These are phyloP conservation scores for Lethrus apterus DNA, from an alignment of 1,140 invertebrate species.

Conservation along the genomic window DNA sequence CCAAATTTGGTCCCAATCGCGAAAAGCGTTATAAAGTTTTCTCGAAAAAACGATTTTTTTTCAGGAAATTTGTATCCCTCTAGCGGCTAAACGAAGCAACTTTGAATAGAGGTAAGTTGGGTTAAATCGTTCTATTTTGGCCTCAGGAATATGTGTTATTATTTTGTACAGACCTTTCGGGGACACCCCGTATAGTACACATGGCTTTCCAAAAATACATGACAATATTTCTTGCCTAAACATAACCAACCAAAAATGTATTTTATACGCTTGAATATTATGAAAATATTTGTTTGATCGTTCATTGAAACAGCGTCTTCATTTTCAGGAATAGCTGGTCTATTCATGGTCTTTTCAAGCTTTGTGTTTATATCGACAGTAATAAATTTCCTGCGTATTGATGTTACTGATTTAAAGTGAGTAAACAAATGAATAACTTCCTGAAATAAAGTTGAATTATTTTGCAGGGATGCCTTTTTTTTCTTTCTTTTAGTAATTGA, in stretches of 20 bases:
- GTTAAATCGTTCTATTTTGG: too few relatives aligned
- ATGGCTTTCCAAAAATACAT: not conserved
- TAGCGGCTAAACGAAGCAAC: too few relatives aligned
- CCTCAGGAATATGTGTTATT: too few relatives aligned
- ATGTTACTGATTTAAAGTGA: conserved; percentile 35
- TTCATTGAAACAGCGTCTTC: not conserved
- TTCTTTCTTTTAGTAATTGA: conserved; percentile 89
- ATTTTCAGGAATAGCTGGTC: conserved; percentile 65
- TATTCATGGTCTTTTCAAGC: conserved; percentile 83
- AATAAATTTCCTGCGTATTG: conserved; percentile 61
- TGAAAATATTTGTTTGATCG: not conserved
- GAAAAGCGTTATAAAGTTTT: too few relatives aligned
- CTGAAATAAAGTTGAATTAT: not conserved
- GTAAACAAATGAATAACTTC: not conserved
- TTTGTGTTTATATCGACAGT: conserved; percentile 80
- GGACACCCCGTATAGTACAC: too few relatives aligned
- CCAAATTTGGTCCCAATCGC: too few relatives aligned
- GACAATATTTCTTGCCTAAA: not conserved
- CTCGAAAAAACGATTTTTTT: too few relatives aligned
- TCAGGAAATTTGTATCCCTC: too few relatives aligned
- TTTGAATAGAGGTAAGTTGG: too few relatives aligned
- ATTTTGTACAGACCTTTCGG: too few relatives aligned
- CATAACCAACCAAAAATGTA: not conserved
- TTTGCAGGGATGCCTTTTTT: conserved; percentile 71
- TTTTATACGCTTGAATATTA: not conserved